Conservation (phyloP, 2,888 invertebrate species). For the Phasia obesa region DNA sequence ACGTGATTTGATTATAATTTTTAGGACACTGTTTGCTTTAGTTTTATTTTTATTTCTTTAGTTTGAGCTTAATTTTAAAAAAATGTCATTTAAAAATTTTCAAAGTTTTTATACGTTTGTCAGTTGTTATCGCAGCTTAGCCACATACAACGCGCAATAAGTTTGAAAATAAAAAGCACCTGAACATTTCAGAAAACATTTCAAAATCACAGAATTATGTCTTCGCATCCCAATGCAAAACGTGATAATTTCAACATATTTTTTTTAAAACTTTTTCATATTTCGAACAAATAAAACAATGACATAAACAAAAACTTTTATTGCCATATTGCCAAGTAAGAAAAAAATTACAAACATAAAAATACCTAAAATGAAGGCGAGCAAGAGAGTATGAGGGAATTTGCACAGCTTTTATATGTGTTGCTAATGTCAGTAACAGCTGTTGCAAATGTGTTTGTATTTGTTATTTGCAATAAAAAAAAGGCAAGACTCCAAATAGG, state of each 20-base stretch:
- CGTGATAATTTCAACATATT: slow-evolving; percentile 67
- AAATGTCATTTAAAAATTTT: neutral
- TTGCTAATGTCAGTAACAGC: slow-evolving; percentile 65
- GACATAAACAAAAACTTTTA: slow-evolving; percentile 59
- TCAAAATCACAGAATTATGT: slow-evolving; percentile 36
- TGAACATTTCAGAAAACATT: slow-evolving; percentile 38
- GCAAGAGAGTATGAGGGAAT: neutral
- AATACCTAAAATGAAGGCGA: neutral
- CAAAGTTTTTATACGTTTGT: slow-evolving; percentile 14
- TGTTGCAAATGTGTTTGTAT: slow-evolving; percentile 62
- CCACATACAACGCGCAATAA: neutral
- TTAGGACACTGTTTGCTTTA: too few species aligned
- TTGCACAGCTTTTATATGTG: slow-evolving; percentile 17
- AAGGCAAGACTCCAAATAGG: slow-evolving; percentile 1
- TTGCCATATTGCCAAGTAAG: slow-evolving; percentile 63
- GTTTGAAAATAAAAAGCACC: slow-evolving; percentile 32
- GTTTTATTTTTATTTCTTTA: neutral
- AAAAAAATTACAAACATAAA: neutral
- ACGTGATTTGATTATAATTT: too few species aligned
- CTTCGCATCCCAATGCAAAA: slow-evolving; percentile 60
- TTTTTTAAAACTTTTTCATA: slow-evolving; percentile 43
- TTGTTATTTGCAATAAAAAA: slow-evolving; percentile 7
- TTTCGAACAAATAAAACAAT: slow-evolving; percentile 46
- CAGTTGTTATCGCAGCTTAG: neutral
- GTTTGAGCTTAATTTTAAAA: too few species aligned